Evolutionary conservation across 2,888 invertebrate genomes (phyloP).

Genomic region (Andrena bicolor): DNA sequence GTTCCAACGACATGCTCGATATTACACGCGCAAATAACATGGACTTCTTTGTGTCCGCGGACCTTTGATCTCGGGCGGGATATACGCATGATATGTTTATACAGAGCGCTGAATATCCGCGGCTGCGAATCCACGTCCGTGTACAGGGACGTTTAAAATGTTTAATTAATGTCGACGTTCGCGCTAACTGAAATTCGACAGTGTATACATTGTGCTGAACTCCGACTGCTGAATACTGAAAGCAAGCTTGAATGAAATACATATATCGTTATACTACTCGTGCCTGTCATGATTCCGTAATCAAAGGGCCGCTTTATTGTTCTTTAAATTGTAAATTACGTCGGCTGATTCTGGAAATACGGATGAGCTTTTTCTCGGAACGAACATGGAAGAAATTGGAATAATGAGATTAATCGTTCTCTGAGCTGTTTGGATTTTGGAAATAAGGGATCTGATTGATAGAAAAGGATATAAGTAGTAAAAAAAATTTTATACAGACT

Average conservation of each 20-base stretch:
- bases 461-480: no score
- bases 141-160: slow-evolving; percentile 26
- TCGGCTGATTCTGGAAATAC: no score
- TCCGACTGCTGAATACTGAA: neutral
- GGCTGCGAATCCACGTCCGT: neutral
- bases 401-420: no score
- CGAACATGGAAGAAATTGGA: no score
- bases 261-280: neutral
- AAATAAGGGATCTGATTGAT: no score
- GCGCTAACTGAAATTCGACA: slow-evolving; percentile 15
- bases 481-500: no score
- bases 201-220: neutral
- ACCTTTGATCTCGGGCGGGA: slow-evolving; percentile 30
- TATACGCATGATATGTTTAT: slow-evolving; percentile 13
- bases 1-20: slow-evolving; percentile 6
- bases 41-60: slow-evolving; percentile 8
- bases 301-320: neutral
- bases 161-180: slow-evolving; percentile 24
- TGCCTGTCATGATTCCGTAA: neutral
- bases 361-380: no score
- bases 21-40: slow-evolving; percentile 12
- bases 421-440: no score
- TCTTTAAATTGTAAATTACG: neutral
- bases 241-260: neutral
- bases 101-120: neutral